Conservation (phyloP, 2,797 vertebrate genomes). For the Pangasius djambal region DNA sequence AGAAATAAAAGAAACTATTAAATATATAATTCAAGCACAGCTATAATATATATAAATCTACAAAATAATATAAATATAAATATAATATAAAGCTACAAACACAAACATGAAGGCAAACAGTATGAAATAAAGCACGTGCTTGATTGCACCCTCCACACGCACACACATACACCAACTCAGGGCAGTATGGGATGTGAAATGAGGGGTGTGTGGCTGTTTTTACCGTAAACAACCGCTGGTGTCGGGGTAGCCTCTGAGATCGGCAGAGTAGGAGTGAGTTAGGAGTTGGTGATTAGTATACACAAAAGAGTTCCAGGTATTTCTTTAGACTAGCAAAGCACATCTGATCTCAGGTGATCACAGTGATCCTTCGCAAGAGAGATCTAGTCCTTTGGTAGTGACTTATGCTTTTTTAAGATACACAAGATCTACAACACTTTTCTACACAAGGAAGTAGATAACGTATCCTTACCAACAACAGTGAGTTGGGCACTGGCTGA, state of each 20-base stretch:
- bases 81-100: background rate
- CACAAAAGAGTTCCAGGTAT: constrained; percentile 49
- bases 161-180: constrained; percentile 49
- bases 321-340: background rate
- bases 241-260: constrained; percentile 90
- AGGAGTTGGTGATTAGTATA: constrained; percentile 64
- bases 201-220: constrained; percentile 66
- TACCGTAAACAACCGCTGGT: constrained; percentile 92
- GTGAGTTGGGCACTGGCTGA: constrained; percentile 90
- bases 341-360: background rate
- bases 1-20: background rate
- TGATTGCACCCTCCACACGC: constrained; percentile 44
- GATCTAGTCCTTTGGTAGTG: background rate
- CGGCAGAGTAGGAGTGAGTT: constrained; percentile 83
- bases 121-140: constrained; percentile 62
- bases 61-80: background rate
- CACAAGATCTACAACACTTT: background rate
- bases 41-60: background rate
- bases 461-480: constrained; percentile 87
- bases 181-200: constrained; percentile 53
- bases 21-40: background rate
- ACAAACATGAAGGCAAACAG: background rate
- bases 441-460: background rate
- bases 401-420: background rate
- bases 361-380: background rate